Conservation (phyloP, 35 echinoderm and acorn worm genomes). For the Patiria miniata region DNA sequence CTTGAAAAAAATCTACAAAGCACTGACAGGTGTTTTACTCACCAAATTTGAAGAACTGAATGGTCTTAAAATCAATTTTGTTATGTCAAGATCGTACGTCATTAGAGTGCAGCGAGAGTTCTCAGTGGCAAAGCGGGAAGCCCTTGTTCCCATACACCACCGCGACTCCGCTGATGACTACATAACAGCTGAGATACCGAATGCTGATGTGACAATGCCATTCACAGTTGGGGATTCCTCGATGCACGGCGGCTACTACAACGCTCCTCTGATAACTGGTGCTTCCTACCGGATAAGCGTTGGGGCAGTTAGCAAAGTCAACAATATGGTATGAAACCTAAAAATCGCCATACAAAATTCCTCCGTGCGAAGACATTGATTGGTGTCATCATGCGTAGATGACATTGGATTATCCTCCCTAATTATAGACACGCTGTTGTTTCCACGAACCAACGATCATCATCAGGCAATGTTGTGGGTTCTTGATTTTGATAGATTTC, state of each 20-base stretch:
- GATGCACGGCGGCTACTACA: slow-evolving; percentile 64
- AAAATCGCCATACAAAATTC: too few relatives aligned
- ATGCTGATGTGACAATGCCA: slow-evolving; percentile 6
- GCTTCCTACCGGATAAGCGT: slow-evolving; percentile 46
- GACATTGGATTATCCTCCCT: too few relatives aligned
- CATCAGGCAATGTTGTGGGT: too few relatives aligned
- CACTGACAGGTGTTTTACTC: too few relatives aligned
- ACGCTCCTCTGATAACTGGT: slow-evolving; percentile 58
- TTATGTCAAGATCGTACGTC: background rate
- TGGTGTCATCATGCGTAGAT: too few relatives aligned
- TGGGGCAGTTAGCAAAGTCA: slow-evolving; percentile 42
- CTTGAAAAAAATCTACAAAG: too few relatives aligned
- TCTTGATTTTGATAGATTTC: too few relatives aligned
- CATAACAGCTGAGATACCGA: slow-evolving; percentile 48
- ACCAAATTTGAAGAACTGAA: too few relatives aligned
- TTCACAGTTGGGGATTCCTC: slow-evolving; percentile 62
- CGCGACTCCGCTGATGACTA: slow-evolving; percentile 49
- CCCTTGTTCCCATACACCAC: background rate
- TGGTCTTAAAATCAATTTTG: too few relatives aligned
- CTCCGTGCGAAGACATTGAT: too few relatives aligned
- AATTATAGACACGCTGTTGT: too few relatives aligned
- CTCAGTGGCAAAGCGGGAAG: background rate
- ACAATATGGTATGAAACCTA: slow-evolving; percentile 15
- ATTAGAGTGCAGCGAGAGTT: background rate
- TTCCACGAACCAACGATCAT: too few relatives aligned